Evolutionary conservation across 2,113 vertebrate genomes (phyloP).

Genomic region (Tragelaphus scriptus): DNA sequence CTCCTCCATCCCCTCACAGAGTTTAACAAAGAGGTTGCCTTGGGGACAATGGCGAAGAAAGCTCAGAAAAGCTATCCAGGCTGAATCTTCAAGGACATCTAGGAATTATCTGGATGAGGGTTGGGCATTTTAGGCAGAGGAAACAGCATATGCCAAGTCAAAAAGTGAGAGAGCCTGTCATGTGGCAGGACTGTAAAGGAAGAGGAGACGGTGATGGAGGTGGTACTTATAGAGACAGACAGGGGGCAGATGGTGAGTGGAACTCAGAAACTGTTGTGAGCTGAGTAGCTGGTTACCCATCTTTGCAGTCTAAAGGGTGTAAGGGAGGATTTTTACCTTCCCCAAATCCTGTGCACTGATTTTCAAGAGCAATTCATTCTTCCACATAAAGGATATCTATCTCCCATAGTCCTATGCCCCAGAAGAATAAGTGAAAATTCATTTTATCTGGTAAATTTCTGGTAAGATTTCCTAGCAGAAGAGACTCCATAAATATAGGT

Average conservation of each 20-base stretch:
- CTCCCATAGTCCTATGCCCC: not conserved
- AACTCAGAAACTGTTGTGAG: not conserved
- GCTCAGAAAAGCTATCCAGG: not conserved
- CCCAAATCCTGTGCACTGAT: not conserved
- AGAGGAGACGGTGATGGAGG: not conserved
- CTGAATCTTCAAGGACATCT: not conserved
- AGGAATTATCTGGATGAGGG: not conserved
- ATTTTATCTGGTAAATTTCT: not conserved
- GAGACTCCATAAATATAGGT: not conserved
- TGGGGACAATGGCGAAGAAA: not conserved
- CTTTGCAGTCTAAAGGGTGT: not conserved
- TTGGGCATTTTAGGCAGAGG: not conserved
- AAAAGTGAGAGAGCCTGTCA: not conserved
- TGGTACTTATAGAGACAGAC: fast-evolving
- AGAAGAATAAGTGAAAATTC: not conserved
- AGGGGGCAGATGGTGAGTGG: not conserved
- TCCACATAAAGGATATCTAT: not conserved
- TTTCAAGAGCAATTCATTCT: not conserved
- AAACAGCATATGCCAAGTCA: not conserved
- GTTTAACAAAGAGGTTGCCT: not conserved
- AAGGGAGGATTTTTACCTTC: not conserved
- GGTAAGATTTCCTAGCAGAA: not conserved
- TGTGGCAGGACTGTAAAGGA: not conserved
- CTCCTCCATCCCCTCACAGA: fast-evolving
- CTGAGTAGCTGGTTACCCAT: not conserved